These are phyloP conservation scores for Thamnophis elegans DNA, from an alignment of 2,797 vertebrate genomes.

Conservation along the genomic window DNA sequence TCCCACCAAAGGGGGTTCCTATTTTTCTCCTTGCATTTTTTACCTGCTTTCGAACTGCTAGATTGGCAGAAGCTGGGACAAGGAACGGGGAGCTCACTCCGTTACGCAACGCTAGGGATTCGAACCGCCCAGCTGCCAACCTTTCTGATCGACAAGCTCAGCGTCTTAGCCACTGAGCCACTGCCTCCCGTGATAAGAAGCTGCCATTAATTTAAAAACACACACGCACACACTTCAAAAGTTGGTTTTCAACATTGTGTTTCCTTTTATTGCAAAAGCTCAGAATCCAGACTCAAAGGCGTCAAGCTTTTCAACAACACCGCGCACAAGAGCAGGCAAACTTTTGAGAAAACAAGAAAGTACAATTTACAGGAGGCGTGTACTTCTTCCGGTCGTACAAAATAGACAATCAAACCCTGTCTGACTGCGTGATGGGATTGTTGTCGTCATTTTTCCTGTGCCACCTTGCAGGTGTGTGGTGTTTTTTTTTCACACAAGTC, in stretches of 20 bases:
- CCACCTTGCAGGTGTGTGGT: slow-evolving; percentile 58
- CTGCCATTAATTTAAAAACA: neutral
- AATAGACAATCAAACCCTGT: slow-evolving; percentile 64
- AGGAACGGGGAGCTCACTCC: too few relatives aligned
- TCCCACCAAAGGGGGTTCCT: too few relatives aligned
- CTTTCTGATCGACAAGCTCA: too few relatives aligned
- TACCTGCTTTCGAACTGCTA: too few relatives aligned
- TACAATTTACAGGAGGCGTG: neutral
- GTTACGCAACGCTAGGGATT: too few relatives aligned
- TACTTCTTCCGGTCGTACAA: slow-evolving; percentile 52
- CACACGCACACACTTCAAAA: neutral
- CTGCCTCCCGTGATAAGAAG: neutral
- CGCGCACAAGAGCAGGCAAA: neutral
- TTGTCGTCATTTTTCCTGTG: slow-evolving; percentile 49
- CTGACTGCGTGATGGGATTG: slow-evolving; percentile 55
- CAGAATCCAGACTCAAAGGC: slow-evolving; percentile 75
- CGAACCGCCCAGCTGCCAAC: too few relatives aligned
- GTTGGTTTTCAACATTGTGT: neutral
- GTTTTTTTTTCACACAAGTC: slow-evolving; percentile 62
- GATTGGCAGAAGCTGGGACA: too few relatives aligned
- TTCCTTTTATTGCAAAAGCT: slow-evolving; percentile 85
- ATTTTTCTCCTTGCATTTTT: too few relatives aligned
- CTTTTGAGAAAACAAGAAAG: neutral
- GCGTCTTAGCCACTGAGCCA: too few relatives aligned
- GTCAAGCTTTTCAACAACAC: neutral